phyloP scores from a whole-genome alignment of 30 jellyfish, hydroid and myxozoan species.

The Aurelia aurita complex sp. Pacific region DNA sequence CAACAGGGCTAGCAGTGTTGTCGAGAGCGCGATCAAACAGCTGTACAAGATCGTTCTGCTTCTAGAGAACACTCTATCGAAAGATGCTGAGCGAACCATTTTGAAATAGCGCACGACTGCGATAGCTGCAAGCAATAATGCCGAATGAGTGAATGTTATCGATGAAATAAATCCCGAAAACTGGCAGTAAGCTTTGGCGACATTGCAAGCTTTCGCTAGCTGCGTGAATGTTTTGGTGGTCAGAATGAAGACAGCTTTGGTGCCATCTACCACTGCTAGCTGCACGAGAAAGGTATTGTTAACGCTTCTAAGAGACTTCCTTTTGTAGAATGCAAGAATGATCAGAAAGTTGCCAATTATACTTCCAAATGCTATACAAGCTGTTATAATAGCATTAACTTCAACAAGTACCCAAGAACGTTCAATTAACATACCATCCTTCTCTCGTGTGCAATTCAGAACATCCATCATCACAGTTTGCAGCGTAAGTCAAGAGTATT shows the following conservation, averaged over 20 bases:
- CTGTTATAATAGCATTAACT: slow-evolving; percentile 5
- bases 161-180: slow-evolving; percentile 73
- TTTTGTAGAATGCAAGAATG: slow-evolving; percentile 18
- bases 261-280: slow-evolving; percentile 42
- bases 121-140: slow-evolving; percentile 70
- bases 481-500: no score
- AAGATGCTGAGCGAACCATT: slow-evolving; percentile 44
- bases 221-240: slow-evolving; percentile 37
- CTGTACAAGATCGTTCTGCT: slow-evolving; percentile 11
- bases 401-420: background rate
- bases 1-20: slow-evolving; percentile 39
- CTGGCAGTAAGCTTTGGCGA: slow-evolving; percentile 31
- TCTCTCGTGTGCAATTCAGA: slow-evolving; percentile 2
- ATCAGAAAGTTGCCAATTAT: slow-evolving; percentile 22
- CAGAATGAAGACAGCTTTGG: slow-evolving; percentile 28
- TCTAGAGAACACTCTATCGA: slow-evolving; percentile 17
- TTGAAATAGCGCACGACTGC: slow-evolving; percentile 70
- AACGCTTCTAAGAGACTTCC: slow-evolving; percentile 29
- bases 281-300: slow-evolving; percentile 40
- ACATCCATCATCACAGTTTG: no score
- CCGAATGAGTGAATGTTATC: slow-evolving; percentile 50
- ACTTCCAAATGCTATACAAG: slow-evolving; percentile 20
- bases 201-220: background rate
- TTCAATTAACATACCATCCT: no score
- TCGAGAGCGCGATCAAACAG: slow-evolving; percentile 16